phyloP scores from a whole-genome alignment of 2,888 invertebrate genomes.

The Drosophila barbarae region DNA sequence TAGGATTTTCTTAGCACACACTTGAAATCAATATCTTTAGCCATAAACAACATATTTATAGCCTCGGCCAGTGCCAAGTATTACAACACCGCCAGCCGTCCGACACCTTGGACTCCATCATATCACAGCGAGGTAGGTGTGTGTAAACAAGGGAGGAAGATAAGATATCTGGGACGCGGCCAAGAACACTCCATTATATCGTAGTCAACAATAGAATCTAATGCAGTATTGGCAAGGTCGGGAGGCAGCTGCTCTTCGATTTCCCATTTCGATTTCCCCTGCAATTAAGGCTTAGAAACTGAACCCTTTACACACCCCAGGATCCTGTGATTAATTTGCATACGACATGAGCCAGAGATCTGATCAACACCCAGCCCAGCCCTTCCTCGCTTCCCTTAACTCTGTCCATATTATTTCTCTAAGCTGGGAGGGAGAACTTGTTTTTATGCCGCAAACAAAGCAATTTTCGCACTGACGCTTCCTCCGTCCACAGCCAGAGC shows the following conservation, averaged over 20 bases:
- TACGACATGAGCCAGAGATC: slow-evolving; percentile 62
- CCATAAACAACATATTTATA: slow-evolving; percentile 15
- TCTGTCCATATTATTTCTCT: not conserved
- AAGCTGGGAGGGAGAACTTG: slow-evolving; percentile 50
- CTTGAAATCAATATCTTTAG: slow-evolving; percentile 21
- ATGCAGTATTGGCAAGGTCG: slow-evolving; percentile 28
- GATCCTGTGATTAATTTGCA: slow-evolving; percentile 66
- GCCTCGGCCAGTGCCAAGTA: slow-evolving; percentile 18
- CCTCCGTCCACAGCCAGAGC: slow-evolving; percentile 13
- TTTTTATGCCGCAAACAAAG: slow-evolving; percentile 65
- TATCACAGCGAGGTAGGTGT: slow-evolving; percentile 13
- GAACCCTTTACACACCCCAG: slow-evolving; percentile 21
- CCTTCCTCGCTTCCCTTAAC: not conserved
- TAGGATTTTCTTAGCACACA: too few species aligned
- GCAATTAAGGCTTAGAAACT: slow-evolving; percentile 39
- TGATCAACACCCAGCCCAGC: slow-evolving; percentile 49
- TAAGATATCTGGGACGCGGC: slow-evolving; percentile 28
- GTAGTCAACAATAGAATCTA: slow-evolving; percentile 5
- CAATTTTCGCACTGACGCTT: slow-evolving; percentile 65
- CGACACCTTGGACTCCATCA: slow-evolving; percentile 23
- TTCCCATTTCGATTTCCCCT: slow-evolving; percentile 25
- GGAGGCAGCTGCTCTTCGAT: slow-evolving; percentile 48
- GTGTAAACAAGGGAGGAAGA: slow-evolving; percentile 31
- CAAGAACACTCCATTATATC: slow-evolving; percentile 33
- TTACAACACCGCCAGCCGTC: slow-evolving; percentile 14